Evolutionary conservation across 2,888 invertebrate species (phyloP).

Genomic region (Hypselothyrea guttata): DNA sequence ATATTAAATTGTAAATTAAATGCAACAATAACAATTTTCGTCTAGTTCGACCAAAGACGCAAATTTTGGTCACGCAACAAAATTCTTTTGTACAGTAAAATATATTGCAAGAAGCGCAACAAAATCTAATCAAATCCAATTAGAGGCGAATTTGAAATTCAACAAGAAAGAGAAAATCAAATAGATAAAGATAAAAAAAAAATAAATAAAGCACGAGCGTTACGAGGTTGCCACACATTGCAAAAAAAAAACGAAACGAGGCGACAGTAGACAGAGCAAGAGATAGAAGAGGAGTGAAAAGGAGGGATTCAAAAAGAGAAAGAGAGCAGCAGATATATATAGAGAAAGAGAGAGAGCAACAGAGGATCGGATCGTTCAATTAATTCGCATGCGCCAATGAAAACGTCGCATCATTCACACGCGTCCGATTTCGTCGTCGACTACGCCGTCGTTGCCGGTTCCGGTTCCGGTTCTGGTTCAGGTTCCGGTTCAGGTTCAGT

Average conservation of each 20-base stretch:
- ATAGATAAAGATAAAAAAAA: slow-evolving; percentile 12
- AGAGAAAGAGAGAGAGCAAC: slow-evolving; percentile 44
- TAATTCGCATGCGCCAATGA: slow-evolving; percentile 78
- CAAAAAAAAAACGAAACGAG: slow-evolving; percentile 20
- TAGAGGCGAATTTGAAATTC: slow-evolving; percentile 39
- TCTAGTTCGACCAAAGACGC: slow-evolving; percentile 17
- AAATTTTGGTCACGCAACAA: slow-evolving; percentile 39
- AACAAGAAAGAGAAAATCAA: slow-evolving; percentile 11
- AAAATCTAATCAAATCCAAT: slow-evolving; percentile 49
- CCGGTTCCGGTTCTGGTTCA: slow-evolving; percentile 16
- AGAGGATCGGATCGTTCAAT: slow-evolving; percentile 53
- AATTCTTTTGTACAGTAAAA: slow-evolving; percentile 48
- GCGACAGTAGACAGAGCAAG: slow-evolving; percentile 2
- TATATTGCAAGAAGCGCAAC: slow-evolving; percentile 35
- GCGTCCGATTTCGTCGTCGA: slow-evolving; percentile 80
- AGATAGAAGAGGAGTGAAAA: too few species aligned
- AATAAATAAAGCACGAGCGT: slow-evolving; percentile 18
- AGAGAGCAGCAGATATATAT: slow-evolving; percentile 4
- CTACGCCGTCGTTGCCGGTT: slow-evolving; percentile 75
- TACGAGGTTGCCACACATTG: slow-evolving; percentile 30
- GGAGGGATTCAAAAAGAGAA: slow-evolving; percentile 2
- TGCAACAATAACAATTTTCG: slow-evolving; percentile 17
- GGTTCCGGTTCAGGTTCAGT: slow-evolving; percentile 5
- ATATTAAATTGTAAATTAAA: slow-evolving; percentile 21
- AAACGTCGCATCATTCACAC: slow-evolving; percentile 78